Conservation (phyloP, 2,113 vertebrate genomes). For the Collichthys lucidus region DNA sequence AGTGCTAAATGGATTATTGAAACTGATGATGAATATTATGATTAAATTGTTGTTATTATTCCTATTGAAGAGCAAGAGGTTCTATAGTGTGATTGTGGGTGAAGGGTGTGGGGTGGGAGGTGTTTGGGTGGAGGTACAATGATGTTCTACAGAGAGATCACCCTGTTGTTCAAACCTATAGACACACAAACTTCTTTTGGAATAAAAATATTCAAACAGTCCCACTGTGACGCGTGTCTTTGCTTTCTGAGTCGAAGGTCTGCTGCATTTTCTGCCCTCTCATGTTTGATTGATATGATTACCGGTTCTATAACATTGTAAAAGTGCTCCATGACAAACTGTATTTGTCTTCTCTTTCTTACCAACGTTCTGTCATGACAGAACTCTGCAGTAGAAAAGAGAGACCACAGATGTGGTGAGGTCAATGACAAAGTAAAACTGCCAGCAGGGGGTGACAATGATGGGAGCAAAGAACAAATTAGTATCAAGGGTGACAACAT, state of each 20-base stretch:
- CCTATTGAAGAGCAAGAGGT: slow-evolving; percentile 72
- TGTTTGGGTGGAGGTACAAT: slow-evolving; percentile 46
- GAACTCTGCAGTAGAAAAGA: too few species aligned
- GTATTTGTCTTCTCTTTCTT: too few species aligned
- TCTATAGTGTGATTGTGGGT: slow-evolving; percentile 68
- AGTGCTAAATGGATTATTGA: slow-evolving; percentile 84
- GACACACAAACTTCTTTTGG: slow-evolving; percentile 78
- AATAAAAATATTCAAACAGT: slow-evolving; percentile 79
- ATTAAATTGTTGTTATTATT: slow-evolving; percentile 82
- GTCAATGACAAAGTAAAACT: too few species aligned
- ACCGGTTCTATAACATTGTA: too few species aligned
- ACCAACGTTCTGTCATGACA: too few species aligned
- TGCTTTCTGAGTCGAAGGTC: slow-evolving; percentile 20
- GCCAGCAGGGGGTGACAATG: too few species aligned
- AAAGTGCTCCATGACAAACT: too few species aligned
- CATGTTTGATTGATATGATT: neutral
- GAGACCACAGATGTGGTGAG: too few species aligned
- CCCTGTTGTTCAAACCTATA: slow-evolving; percentile 81
- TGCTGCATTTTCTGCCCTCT: neutral
- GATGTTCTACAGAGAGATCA: slow-evolving; percentile 63
- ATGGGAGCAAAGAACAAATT: too few species aligned
- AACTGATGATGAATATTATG: slow-evolving; percentile 82
- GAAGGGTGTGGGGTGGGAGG: slow-evolving; percentile 24
- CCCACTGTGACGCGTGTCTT: slow-evolving; percentile 26
- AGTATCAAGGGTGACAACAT: too few species aligned